Percentiles rank a stretch among this genome's conserved stretches.
These are phyloP conservation scores for Dryomyza anilis DNA, from an alignment of 2,888 invertebrate genomes.

Conservation along the genomic window DNA sequence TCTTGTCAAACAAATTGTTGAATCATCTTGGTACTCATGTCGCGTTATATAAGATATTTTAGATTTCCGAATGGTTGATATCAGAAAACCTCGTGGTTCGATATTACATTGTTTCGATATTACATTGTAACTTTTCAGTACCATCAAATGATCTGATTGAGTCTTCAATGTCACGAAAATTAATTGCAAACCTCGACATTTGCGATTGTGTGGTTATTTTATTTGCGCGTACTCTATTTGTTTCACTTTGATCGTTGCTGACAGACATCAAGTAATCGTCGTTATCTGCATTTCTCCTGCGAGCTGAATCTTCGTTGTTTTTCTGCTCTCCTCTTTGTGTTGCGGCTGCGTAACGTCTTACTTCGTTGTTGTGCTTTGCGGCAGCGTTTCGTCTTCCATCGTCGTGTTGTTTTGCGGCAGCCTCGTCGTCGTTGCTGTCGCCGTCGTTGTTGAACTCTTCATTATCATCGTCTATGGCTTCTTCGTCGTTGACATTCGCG, in stretches of 20 bases:
- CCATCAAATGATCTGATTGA: conserved; percentile 25
- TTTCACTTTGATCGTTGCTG: neutral
- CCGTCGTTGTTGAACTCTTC: neutral
- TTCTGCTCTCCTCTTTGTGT: neutral
- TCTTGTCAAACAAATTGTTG: too few species aligned
- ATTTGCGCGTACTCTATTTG: neutral
- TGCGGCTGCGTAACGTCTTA: neutral
- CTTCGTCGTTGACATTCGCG: neutral
- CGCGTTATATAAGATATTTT: too few species aligned
- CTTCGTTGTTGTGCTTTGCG: too few species aligned
- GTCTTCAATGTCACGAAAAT: conserved; percentile 31
- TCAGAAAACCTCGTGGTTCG: too few species aligned
- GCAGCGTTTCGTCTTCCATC: too few species aligned
- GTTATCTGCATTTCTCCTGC: neutral
- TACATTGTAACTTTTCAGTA: conserved; percentile 21
- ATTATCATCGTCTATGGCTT: conserved; percentile 1
- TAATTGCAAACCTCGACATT: conserved; percentile 20
- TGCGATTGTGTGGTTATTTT: too few species aligned
- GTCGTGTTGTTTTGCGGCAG: too few species aligned
- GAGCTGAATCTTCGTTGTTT: neutral
- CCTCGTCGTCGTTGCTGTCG: conserved; percentile 5
- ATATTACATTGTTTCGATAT: too few species aligned
- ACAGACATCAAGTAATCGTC: neutral
- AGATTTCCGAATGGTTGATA: too few species aligned
- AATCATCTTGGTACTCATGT: too few species aligned